These are phyloP conservation scores for Perccottus glenii DNA, from an alignment of 2,113 vertebrate genomes.

Conservation along the genomic window DNA sequence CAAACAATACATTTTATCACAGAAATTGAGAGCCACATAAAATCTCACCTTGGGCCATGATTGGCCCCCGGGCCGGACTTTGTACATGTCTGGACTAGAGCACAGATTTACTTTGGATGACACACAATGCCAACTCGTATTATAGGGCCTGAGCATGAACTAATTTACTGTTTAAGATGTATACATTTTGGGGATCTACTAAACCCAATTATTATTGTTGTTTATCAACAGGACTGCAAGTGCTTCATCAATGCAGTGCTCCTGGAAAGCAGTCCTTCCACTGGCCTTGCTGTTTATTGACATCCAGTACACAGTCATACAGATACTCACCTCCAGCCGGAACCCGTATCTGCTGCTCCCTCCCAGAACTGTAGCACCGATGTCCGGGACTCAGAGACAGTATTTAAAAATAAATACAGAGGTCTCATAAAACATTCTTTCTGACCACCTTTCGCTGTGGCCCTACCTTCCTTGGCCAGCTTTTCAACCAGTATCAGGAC, in stretches of 20 bases:
- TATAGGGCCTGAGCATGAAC: no score
- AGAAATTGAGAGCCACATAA: no score
- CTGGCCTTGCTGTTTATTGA: slow-evolving; percentile 96
- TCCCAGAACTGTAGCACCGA: slow-evolving; percentile 85
- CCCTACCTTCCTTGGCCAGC: slow-evolving; percentile 95
- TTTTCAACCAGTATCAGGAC: slow-evolving; percentile 96
- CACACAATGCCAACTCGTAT: no score
- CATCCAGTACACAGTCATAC: slow-evolving; percentile 98
- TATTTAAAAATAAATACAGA: slow-evolving; percentile 85
- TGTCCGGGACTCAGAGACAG: slow-evolving; percentile 83
- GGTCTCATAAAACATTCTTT: slow-evolving; percentile 86
- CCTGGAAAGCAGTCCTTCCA: slow-evolving; percentile 98
- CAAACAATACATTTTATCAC: no score
- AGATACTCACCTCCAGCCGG: slow-evolving; percentile 90
- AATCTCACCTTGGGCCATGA: no score
- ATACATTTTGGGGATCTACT: no score
- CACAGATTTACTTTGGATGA: no score
- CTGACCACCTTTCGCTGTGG: slow-evolving; percentile 94
- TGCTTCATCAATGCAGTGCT: slow-evolving; percentile 98
- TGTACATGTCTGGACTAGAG: no score
- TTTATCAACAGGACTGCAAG: slow-evolving; percentile 80
- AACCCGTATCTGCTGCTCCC: slow-evolving; percentile 87
- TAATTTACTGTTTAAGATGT: no score
- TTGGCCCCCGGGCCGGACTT: no score
- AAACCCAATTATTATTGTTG: no score